Evolutionary conservation across 2,113 vertebrate genomes (phyloP), one percentile per base, ranked within the genome.

Genomic region (Isichthys henryi): DNA sequence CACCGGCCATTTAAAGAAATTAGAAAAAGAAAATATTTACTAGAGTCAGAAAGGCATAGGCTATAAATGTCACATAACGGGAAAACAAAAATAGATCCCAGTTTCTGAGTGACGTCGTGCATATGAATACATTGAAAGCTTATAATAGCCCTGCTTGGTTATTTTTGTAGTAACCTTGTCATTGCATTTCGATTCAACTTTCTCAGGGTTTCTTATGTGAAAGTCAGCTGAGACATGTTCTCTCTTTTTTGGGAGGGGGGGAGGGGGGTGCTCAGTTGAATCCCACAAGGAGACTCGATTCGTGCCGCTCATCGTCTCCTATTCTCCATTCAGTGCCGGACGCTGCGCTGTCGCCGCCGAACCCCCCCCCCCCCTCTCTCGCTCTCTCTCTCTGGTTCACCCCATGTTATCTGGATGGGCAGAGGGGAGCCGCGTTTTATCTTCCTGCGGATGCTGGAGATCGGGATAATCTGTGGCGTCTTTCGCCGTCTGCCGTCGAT

Each of bases 401-500:
- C 66, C 11, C 13, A 3, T 35, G 27, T 31, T 74, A 35, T 91
- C 90, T 53, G n/a, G 52, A 91, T 91, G 19, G 90, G 46, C 91
- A 92, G 91, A 19, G 90, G 90, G 43, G 91, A 91, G 91, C 21
- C 46, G 35, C 53, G 19, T 27, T 53, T 92, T 88, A 89, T 90
- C 53, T 90, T 87, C 62, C 49, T 89, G 89, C 82, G 49, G 27
- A 66, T 80, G 46, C 9, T 56, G 88, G 80, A 89, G 15, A 88
- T 88, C 89, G 93, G 93, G 94, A 91, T 95, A 94, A 94, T 86
- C 49, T 49, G 87, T 70, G 87, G 56, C 52, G 91, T 91, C n/a
- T 66, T 66, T 10, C 62, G 62, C 62, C 62, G 62, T 27, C 56
- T 62, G 45, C 21, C 46, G 17, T 85, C 87, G 90, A 88, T 15